Base-by-base conservation (phyloP, 1,140 invertebrate genomes). In the Oryctes rhinoceros region DNA sequence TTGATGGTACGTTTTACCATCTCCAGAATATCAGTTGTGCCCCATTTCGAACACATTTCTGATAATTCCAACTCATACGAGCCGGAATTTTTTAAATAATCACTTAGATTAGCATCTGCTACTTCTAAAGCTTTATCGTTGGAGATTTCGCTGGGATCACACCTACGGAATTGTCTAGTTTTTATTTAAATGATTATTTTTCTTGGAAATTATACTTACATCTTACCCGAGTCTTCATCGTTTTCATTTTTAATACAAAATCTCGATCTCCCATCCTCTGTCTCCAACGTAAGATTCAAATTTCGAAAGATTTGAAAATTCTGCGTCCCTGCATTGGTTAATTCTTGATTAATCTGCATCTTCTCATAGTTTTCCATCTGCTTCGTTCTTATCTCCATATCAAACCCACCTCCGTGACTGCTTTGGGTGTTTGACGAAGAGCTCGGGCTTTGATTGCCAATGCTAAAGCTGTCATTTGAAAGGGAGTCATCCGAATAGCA, bases 1-100 rank as follows among this genome's bases (percentile, higher is more conserved):
- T 95, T 53, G 7, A 97, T 94, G 1, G 94, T 93, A 81, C 94
- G 92, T 86, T 96, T 96, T 7, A 98, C 91, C 81, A 96, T 90
- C 80, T 93, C 92, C 10, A 98, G 88, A 80, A 98, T 96, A 67
- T 95, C 92, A 65, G 92, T 91, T 0, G 94, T 92, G 86, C 94
- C 93, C 53, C 96, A 88, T 83, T 94, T 91, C 13, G 94, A 94
- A 85, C 94, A 96, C 65, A 94, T 91, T 18, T 94, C 93, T 0
- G 94, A 94, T n/a, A 96, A 87, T 20, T 87, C 85, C 65, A 88
- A 84, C 76, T 88, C 87, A 77, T 85, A 88, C 35, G 84, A 85
- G 37, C 84, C 85, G 11, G 83, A 85, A 82, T 84, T 82, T 80
- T 84, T 82, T 35, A 79, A 74, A 5, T 67, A 67, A 11, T 67